phyloP scores from a whole-genome alignment of 2,797 vertebrate genomes.

The Pachyuromys duprasi region DNA sequence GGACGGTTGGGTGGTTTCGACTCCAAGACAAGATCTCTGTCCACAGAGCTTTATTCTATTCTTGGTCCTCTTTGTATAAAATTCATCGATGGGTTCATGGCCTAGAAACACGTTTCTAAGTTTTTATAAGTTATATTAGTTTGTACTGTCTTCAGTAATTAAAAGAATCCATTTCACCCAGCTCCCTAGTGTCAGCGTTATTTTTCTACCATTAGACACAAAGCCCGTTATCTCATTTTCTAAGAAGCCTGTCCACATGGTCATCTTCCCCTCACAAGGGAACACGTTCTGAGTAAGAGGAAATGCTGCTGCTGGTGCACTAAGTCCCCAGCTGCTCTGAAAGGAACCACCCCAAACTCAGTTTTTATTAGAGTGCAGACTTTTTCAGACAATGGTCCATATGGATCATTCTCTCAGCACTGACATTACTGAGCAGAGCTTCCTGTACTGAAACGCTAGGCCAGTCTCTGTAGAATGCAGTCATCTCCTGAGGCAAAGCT shows the following conservation, averaged over 20 bases:
- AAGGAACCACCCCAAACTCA: background rate
- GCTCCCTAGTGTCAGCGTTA: background rate
- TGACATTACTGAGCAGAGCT: background rate
- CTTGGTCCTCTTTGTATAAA: conserved; percentile 8
- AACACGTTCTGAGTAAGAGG: background rate
- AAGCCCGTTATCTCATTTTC: conserved; percentile 24
- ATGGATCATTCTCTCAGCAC: background rate
- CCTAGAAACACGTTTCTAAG: conserved; percentile 15
- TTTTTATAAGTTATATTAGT: conserved; percentile 41
- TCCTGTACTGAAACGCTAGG: background rate
- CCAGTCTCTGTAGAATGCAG: conserved; percentile 16
- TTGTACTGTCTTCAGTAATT: conserved; percentile 64
- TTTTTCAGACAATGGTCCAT: background rate
- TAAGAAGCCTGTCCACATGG: background rate
- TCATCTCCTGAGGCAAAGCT: background rate
- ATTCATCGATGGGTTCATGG: conserved; percentile 11
- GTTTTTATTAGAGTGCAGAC: background rate
- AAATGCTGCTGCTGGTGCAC: background rate
- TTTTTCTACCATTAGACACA: background rate
- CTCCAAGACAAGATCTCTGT: background rate
- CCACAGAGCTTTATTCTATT: background rate
- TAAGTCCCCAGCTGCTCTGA: background rate
- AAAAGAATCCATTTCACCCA: conserved; percentile 56
- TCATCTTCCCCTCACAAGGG: background rate
- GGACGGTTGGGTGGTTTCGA: background rate